Evolutionary conservation across 2,113 vertebrate species (phyloP).

Genomic region (Catagonus wagneri): DNA sequence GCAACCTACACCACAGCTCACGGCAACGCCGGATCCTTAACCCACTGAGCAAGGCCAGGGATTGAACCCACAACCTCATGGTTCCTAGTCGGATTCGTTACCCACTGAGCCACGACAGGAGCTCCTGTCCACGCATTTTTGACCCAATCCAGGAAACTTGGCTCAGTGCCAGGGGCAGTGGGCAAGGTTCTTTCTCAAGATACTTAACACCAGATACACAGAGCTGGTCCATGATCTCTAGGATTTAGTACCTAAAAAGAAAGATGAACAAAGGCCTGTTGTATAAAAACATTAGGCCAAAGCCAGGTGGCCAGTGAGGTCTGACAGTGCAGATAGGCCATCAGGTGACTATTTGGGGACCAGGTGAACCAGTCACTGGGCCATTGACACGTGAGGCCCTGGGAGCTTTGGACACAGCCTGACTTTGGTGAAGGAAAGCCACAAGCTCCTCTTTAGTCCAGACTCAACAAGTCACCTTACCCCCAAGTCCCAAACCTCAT

Average conservation of each 20-base stretch:
- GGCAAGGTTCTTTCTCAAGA: background rate
- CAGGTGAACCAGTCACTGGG: background rate
- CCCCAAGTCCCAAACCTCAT: background rate
- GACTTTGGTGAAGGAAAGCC: background rate
- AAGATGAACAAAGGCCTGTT: background rate
- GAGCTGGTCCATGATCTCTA: background rate
- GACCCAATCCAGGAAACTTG: background rate
- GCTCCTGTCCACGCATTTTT: background rate
- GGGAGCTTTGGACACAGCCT: background rate
- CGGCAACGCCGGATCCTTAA: too few species aligned
- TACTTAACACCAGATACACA: background rate
- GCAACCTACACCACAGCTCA: too few species aligned
- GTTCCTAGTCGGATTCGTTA: too few species aligned
- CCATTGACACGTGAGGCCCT: background rate
- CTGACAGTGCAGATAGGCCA: background rate
- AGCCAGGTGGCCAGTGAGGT: background rate
- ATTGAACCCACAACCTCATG: too few species aligned
- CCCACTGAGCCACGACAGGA: too few species aligned
- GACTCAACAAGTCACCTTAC: background rate
- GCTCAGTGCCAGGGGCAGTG: background rate
- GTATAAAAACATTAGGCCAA: background rate
- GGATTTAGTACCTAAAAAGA: background rate
- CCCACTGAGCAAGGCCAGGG: too few species aligned
- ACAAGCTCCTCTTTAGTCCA: background rate
- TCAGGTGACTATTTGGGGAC: background rate